Conservation (phyloP, 2,113 vertebrate species). For the Psilopsiagon aurifrons region DNA sequence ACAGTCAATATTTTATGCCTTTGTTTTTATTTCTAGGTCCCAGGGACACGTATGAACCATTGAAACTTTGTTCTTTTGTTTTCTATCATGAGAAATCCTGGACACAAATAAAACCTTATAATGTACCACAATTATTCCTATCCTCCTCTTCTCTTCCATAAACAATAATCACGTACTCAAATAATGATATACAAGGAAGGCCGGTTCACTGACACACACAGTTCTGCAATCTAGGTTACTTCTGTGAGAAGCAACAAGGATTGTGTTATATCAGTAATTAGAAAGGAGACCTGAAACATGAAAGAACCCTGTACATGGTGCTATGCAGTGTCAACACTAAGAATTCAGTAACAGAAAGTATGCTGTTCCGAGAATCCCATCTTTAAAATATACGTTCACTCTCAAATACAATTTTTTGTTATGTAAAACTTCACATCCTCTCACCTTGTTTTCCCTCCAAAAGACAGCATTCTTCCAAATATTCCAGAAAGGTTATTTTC, state of each 20-base stretch:
- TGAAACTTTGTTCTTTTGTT: not conserved
- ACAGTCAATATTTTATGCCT: not conserved
- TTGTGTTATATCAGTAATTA: not conserved
- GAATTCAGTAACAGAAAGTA: not conserved
- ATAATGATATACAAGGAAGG: not conserved
- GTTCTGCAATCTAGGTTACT: not conserved
- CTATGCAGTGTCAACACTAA: not conserved
- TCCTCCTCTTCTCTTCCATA: not conserved
- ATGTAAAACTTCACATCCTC: not conserved
- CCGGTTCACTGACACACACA: not conserved
- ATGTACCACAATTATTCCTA: not conserved
- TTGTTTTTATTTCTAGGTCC: constrained; percentile 18
- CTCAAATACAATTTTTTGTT: not conserved
- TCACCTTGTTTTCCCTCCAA: not conserved
- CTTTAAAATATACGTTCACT: not conserved
- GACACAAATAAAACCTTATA: not conserved
- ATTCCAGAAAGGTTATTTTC: not conserved
- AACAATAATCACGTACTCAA: not conserved
- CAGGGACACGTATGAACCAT: not conserved
- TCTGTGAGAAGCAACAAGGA: not conserved
- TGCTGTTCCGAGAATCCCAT: not conserved
- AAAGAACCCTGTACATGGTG: not conserved
- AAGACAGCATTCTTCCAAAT: not conserved
- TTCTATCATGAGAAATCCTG: not conserved
- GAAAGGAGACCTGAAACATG: not conserved